Conservation (phyloP, 2,888 invertebrate genomes). For the Eutolmus rufibarbis region DNA sequence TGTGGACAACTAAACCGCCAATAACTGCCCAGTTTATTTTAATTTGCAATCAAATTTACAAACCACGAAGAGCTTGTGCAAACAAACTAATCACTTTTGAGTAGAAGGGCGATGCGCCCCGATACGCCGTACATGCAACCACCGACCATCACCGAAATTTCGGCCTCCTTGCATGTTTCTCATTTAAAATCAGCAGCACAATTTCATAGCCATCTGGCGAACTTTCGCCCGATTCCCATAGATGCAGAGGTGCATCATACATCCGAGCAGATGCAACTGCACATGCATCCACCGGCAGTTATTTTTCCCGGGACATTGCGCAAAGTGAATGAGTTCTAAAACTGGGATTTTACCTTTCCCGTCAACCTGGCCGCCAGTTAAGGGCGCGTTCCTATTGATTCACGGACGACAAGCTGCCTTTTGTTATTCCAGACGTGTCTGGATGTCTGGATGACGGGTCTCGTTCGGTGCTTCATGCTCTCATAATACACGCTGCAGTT, state of each 20-base stretch:
- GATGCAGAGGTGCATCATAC: neutral
- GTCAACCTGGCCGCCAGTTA: neutral
- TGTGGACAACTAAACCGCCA: neutral
- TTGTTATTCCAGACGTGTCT: neutral
- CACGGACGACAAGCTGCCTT: neutral
- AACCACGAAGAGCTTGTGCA: neutral
- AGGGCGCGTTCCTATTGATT: neutral
- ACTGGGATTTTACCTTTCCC: neutral
- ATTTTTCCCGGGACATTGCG: neutral
- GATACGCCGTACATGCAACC: neutral
- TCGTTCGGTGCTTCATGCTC: neutral
- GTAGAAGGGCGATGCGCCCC: neutral
- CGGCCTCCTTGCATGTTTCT: neutral
- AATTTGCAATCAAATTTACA: neutral
- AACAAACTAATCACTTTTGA: neutral
- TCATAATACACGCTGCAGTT: neutral
- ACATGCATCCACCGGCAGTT: neutral
- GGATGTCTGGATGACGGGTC: neutral
- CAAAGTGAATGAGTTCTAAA: neutral
- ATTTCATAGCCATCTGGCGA: neutral
- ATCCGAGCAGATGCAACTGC: neutral
- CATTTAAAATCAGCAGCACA: neutral
- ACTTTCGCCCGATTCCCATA: neutral
- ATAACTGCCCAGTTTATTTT: neutral
- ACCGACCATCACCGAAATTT: neutral